Percentiles rank a stretch among this genome's conserved stretches.
Evolutionary conservation across 2,888 invertebrate species (phyloP).

Genomic region (Ectemnius continuus): DNA sequence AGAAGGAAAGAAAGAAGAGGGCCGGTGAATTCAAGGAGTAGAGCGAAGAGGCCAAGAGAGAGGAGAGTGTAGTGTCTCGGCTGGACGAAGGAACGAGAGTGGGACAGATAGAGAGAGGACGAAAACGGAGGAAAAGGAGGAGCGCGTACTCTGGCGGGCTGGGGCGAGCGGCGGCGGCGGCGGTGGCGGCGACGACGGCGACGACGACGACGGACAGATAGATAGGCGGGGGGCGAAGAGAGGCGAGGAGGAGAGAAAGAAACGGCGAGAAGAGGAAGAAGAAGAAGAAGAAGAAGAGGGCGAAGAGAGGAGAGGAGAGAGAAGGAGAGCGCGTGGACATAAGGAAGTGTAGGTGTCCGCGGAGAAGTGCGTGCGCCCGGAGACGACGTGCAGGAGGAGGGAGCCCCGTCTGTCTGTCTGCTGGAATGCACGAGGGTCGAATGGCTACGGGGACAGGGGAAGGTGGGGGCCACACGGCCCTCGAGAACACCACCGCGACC

Average conservation of each 20-base stretch:
- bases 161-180: conserved; percentile 16
- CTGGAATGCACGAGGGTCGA: conserved; percentile 72
- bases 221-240: not conserved
- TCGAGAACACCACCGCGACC: conserved; percentile 57
- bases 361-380: conserved; percentile 59
- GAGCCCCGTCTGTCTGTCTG: conserved; percentile 54
- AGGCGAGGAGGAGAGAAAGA: too few relatives aligned
- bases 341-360: conserved; percentile 55
- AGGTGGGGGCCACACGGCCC: conserved; percentile 55
- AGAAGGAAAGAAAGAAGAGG: conserved; percentile 24
- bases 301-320: conserved; percentile 23
- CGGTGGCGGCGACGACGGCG: conserved; percentile 12
- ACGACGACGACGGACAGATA: conserved; percentile 22
- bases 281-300: conserved; percentile 44
- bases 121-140: conserved; percentile 16
- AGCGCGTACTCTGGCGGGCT: conserved; percentile 29
- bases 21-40: not conserved
- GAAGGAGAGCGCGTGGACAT: conserved; percentile 49
- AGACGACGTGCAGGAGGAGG: conserved; percentile 58
- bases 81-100: not conserved
- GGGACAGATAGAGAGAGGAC: conserved; percentile 14
- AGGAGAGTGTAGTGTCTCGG: not conserved
- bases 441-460: conserved; percentile 69
- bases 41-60: not conserved
- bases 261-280: not conserved